Evolutionary conservation across 1,140 invertebrate genomes (phyloP).

Genomic region (Solen grandis): DNA sequence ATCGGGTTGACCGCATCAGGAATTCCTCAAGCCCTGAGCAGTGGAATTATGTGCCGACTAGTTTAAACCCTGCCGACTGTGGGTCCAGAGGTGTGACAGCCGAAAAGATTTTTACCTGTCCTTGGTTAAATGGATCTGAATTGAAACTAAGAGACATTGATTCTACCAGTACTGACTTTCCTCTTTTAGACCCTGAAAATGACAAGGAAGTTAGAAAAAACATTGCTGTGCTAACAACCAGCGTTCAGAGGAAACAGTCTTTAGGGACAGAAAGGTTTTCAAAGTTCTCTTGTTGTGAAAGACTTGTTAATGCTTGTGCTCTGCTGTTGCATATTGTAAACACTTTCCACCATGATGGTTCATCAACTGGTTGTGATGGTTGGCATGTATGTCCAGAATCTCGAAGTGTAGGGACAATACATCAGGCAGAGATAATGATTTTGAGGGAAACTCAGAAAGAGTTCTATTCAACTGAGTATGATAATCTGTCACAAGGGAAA

Average conservation of each 20-base stretch:
- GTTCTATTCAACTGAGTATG: no score
- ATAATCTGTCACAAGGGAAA: no score
- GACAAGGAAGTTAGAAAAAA: neutral
- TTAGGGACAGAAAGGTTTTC: neutral
- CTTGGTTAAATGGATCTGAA: neutral
- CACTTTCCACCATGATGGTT: neutral
- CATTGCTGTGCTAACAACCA: neutral
- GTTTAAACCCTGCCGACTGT: neutral
- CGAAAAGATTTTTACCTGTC: neutral
- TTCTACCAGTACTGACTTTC: constrained; percentile 4
- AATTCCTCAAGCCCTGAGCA: constrained; percentile 10
- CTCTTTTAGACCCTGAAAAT: neutral
- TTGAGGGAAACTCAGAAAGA: no score
- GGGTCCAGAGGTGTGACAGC: neutral
- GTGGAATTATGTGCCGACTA: constrained; percentile 21
- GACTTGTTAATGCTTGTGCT: neutral
- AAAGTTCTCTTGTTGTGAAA: neutral
- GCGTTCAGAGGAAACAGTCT: neutral
- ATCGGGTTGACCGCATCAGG: constrained; percentile 31
- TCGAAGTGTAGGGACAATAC: no score
- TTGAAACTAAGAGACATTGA: neutral
- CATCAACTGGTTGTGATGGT: neutral
- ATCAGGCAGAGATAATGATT: no score
- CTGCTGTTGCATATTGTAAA: constrained; percentile 3
- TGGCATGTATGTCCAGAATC: constrained; percentile 11